These are phyloP conservation scores for Brachypterus glaber DNA, from an alignment of 2,888 invertebrate genomes.

Conservation along the genomic window DNA sequence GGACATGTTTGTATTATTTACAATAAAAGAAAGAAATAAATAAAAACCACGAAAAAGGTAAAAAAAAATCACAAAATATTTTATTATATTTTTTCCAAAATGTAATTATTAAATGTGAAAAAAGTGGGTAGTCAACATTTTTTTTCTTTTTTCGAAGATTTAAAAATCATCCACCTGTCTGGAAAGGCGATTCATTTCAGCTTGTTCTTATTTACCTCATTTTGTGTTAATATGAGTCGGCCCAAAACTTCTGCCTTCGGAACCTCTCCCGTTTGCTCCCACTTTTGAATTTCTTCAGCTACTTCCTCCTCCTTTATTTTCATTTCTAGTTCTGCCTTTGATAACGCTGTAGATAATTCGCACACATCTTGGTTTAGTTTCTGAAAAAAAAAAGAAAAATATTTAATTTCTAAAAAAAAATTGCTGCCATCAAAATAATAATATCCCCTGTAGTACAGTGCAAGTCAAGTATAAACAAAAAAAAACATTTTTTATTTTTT, in stretches of 20 bases:
- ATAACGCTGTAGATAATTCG: conserved; percentile 47
- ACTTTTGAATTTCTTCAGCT: conserved; percentile 35
- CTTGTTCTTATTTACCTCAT: conserved; percentile 31
- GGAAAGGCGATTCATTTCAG: conserved; percentile 1
- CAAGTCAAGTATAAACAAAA: too few species aligned
- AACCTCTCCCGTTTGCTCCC: conserved; percentile 38
- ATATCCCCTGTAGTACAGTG: too few species aligned
- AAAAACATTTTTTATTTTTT: too few species aligned
- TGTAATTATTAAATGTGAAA: too few species aligned
- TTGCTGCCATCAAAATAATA: too few species aligned
- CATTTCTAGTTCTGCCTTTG: conserved; percentile 37
- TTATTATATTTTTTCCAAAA: too few species aligned
- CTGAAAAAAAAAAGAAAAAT: conserved; percentile 31
- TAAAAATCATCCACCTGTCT: neutral
- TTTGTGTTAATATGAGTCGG: conserved; percentile 34
- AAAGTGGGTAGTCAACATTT: too few species aligned
- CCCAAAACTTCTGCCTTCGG: conserved; percentile 37
- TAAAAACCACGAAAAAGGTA: too few species aligned
- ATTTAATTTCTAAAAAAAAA: too few species aligned
- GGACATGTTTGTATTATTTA: too few species aligned
- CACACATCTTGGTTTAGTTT: conserved; percentile 50
- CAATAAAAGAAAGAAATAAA: too few species aligned
- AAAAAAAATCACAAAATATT: too few species aligned
- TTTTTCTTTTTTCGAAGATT: neutral
- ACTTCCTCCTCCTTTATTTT: conserved; percentile 38